Base-by-base conservation (phyloP, 2,888 invertebrate species). In the Pseudococcus jackbeardsleyi region DNA sequence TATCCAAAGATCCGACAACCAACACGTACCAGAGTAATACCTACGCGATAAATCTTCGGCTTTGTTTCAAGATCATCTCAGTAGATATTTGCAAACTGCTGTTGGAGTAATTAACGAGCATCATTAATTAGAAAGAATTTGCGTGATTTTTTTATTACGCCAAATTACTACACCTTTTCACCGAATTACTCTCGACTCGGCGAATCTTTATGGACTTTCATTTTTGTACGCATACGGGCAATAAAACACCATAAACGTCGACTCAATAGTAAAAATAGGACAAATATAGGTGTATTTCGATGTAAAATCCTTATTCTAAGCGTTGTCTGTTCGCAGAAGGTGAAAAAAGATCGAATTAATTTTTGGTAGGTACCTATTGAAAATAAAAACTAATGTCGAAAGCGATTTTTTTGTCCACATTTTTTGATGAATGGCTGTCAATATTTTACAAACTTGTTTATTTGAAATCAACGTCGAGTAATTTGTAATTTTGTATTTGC, bases 121-220 rank as follows among this genome's bases (percentile, higher is more conserved):
- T 82, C 79, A 82, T 82, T 82, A 82, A 82, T 82, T 46, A 82
- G 19, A 82, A 82, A 82, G 42, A 82, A 72, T 72, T 82, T 39
- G 79, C 79, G 79, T 42, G 42, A 82, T 46, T 82, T 77, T 33
- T 82, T 82, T 82, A 82, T 82, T 19, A 46, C 79, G 79, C 79
- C 46, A 19, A 82, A 82, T 46, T 82, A 82, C 19, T 19, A 64
- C 33, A 17, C 17, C 33, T 82, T 82, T 82, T 46, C 46, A 46
- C 79, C 46, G 46, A 46, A 82, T 82, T 46, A 82, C 46, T 82
- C 46, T 82, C 77, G n/a, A 42, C 39, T 82, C n/a, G 46, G 79
- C n/a, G n/a, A 82, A 46, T 46, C 46, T 46, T 82, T 19, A 46
- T 42, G 12, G 6, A 82, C 79, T 82, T 82, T 82, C 79, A 82